These are phyloP conservation scores for Athripsodes cinereus DNA, from an alignment of 2,888 invertebrate genomes.

Conservation along the genomic window DNA sequence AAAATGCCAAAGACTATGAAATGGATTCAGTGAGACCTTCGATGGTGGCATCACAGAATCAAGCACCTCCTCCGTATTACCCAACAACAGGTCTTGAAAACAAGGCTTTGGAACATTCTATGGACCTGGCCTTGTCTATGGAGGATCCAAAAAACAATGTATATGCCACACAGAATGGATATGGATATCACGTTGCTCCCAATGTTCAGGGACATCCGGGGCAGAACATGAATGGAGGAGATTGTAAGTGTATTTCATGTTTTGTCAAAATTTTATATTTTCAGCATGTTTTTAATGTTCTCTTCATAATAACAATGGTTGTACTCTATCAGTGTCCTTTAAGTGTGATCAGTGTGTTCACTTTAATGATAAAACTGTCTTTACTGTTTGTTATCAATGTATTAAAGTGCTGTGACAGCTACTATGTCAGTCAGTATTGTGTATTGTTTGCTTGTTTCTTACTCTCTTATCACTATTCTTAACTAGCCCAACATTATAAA, in stretches of 20 bases:
- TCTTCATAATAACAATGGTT: too few relatives aligned
- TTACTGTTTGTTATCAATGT: too few relatives aligned
- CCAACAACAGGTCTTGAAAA: conserved; percentile 86
- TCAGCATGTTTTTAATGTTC: too few relatives aligned
- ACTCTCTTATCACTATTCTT: too few relatives aligned
- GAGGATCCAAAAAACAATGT: conserved; percentile 83
- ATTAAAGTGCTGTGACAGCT: too few relatives aligned
- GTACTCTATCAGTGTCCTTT: too few relatives aligned
- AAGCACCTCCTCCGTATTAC: conserved; percentile 85
- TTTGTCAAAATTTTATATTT: too few relatives aligned
- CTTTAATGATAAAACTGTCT: too few relatives aligned
- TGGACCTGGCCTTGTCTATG: conserved; percentile 75
- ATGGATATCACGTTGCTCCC: conserved; percentile 75
- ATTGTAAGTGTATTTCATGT: conserved; percentile 57
- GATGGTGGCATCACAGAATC: conserved; percentile 79
- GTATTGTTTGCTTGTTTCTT: too few relatives aligned
- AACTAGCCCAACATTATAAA: too few relatives aligned
- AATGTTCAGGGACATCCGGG: conserved; percentile 56
- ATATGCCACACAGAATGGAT: conserved; percentile 78
- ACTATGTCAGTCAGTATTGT: too few relatives aligned
- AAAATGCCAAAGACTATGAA: conserved; percentile 83
- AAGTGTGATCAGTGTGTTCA: too few relatives aligned
- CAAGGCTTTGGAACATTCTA: conserved; percentile 83
- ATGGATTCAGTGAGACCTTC: conserved; percentile 83
- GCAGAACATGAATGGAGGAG: conserved; percentile 67